phyloP scores from a whole-genome alignment of 2,797 vertebrate genomes.

The Masticophis lateralis region DNA sequence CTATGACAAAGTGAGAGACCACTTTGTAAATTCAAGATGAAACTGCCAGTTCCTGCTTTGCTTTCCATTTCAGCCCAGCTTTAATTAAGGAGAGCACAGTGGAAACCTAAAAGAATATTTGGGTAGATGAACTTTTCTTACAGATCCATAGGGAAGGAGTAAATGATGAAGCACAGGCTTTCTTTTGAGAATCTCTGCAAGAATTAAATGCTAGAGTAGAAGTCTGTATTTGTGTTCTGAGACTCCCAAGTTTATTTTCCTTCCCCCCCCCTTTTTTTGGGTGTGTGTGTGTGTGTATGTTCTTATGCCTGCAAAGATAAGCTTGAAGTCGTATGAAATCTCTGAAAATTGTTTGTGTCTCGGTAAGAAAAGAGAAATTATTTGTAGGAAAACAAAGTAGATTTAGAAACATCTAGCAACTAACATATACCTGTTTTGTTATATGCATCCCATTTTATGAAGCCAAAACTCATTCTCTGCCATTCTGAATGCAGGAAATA shows the following conservation, averaged over 20 bases:
- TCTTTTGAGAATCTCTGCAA: neutral
- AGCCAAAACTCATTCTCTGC: neutral
- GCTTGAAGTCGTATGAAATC: neutral
- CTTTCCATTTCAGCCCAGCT: neutral
- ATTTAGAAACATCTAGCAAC: neutral
- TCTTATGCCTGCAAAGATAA: neutral
- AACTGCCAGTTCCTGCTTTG: neutral
- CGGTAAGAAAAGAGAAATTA: neutral
- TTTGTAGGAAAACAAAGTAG: neutral
- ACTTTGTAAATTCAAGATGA: neutral
- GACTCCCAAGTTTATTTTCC: neutral
- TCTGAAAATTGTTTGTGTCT: neutral
- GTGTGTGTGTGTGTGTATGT: too few relatives aligned
- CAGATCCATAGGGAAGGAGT: neutral
- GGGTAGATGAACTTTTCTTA: neutral
- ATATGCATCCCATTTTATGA: neutral
- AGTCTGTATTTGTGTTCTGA: neutral
- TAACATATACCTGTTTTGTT: neutral
- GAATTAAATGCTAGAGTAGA: neutral
- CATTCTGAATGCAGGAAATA: neutral
- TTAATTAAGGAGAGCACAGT: neutral
- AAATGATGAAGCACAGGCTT: neutral
- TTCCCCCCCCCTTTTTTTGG: too few relatives aligned
- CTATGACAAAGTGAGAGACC: slow-evolving; percentile 72
- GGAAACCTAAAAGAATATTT: neutral